phyloP scores from a whole-genome alignment of 2,113 vertebrate genomes.

The Ailuropoda melanoleuca region DNA sequence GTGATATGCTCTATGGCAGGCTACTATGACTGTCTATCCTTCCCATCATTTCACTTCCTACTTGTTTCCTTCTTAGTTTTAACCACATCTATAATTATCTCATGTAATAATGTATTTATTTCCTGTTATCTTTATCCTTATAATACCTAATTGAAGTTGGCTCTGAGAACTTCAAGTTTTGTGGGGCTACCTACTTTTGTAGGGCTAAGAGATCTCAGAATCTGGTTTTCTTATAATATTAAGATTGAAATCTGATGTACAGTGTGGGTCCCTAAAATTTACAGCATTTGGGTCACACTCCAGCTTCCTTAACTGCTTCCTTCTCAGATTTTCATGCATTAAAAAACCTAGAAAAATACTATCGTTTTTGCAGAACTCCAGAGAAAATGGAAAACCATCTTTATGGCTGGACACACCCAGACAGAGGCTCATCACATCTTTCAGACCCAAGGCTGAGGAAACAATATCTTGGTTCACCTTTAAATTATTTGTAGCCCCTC shows the following conservation, averaged over 20 bases:
- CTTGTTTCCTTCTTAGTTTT: background rate
- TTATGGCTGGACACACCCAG: background rate
- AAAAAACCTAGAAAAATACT: background rate
- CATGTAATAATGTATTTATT: background rate
- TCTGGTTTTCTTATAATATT: background rate
- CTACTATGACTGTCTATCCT: background rate
- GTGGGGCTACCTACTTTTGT: background rate
- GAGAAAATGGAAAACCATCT: background rate
- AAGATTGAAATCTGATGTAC: background rate
- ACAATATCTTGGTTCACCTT: background rate
- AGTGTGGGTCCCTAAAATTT: background rate
- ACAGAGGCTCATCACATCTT: background rate
- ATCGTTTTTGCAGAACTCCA: background rate
- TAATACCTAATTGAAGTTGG: background rate
- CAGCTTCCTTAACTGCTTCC: background rate
- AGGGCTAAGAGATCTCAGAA: background rate
- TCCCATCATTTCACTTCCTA: background rate
- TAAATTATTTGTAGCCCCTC: background rate
- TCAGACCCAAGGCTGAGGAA: background rate
- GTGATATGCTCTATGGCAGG: background rate
- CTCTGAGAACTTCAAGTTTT: background rate
- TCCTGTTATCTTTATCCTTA: background rate
- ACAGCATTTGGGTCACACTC: background rate
- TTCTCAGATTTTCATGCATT: background rate
- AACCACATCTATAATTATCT: background rate